Evolutionary conservation across 1,140 invertebrate species (phyloP), one percentile per base, ranked within the genome.

Genomic region (Drosophila tani): DNA sequence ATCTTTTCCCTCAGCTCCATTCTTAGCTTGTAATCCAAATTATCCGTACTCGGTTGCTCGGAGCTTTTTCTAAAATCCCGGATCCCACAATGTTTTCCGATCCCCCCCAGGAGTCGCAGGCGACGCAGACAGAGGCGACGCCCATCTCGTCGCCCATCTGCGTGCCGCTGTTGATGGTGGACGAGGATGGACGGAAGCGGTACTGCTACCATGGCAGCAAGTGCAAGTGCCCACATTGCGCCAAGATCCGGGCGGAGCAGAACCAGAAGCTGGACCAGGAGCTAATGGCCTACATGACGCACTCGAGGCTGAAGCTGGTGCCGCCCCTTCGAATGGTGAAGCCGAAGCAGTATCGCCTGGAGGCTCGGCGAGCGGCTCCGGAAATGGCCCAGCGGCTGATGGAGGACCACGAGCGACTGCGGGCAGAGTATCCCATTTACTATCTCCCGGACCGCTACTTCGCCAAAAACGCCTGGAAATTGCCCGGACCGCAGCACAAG

Each of bases 161-260:
- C 62, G 62, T 76, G 3, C 86, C 81, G 2, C 68, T 90, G 4
- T 12, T 66, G 12, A 70, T 90, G 70, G 68, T 85, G 19, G 79
- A 90, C 51, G 68, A 82, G 45, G 85, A 90, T 75, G 75, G 68
- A 3, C 78, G 59, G 53, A 79, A 70, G 15, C 45, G 68, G 8
- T 90, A 90, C 19, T 90, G 85, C 47, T 90, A 90, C 32, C 86
- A 90, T 51, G 85, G 85, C n/a, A 82, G 86, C 43, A 90, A 80
- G 40, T 90, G 85, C 40, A 73, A 69, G 14, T 90, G 85, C 51
- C 46, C 38, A 6, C 55, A 38, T 2, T 90, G 85, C 51, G 43
- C 14, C 1, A 53, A 32, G 17, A 64, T 79, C 14, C 68, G 66
- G 9, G 41, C 59, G n/a, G 15, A 65, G 14, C 65, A 77, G 55